Evolutionary conservation across 37 sponge, comb jelly and placozoan genomes (phyloP).

Genomic region (Beroe ovata): DNA sequence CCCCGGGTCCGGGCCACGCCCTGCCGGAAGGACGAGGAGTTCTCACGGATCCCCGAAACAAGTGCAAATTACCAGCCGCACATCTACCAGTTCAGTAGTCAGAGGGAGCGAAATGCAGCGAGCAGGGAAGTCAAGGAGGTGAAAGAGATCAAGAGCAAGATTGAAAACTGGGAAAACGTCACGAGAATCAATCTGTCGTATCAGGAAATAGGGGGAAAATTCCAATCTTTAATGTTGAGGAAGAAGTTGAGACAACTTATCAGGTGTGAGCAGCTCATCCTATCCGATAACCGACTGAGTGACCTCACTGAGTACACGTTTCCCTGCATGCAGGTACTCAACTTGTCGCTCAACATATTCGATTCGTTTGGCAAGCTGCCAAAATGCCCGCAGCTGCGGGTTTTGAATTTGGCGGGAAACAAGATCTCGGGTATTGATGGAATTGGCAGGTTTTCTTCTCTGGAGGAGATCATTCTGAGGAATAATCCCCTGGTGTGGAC

Average conservation of each 20-base stretch:
- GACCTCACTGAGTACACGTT: constrained; percentile 27
- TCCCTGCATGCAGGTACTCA: constrained; percentile 16
- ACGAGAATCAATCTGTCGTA: constrained; percentile 4
- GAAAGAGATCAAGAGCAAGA: neutral
- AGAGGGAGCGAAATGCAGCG: constrained; percentile 18
- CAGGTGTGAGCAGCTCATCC: constrained; percentile 31
- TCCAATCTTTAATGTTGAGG: constrained; percentile 7
- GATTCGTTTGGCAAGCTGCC: neutral
- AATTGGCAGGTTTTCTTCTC: neutral
- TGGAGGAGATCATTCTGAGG: neutral
- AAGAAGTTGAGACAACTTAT: neutral
- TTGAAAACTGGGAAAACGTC: constrained; percentile 45
- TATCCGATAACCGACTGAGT: neutral
- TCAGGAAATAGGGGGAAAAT: constrained; percentile 32
- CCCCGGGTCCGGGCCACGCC: constrained; percentile 52
- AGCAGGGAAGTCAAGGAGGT: constrained; percentile 15
- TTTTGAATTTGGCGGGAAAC: constrained; percentile 32
- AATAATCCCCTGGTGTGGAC: constrained; percentile 62
- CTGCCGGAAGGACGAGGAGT: constrained; percentile 18
- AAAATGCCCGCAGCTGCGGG: constrained; percentile 7
- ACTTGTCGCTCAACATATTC: constrained; percentile 32
- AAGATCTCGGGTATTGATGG: neutral
- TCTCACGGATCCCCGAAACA: neutral
- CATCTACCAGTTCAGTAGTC: constrained; percentile 31
- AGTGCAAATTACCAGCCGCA: constrained; percentile 65